Base-by-base conservation (phyloP, 2,113 vertebrate species). In the Psettodes erumei region DNA sequence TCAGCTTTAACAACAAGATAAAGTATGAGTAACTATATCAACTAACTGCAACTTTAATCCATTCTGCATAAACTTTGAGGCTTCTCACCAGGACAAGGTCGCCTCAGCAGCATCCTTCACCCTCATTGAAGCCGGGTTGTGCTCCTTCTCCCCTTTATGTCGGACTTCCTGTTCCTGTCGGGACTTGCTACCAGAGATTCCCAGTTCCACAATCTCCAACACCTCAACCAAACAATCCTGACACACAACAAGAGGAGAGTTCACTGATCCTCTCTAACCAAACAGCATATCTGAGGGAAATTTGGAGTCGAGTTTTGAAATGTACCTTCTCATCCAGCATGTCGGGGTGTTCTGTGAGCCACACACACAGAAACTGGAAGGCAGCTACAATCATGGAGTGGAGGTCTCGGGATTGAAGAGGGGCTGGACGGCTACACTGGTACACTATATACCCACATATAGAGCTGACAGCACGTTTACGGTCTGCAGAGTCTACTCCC, bases 361-460 rank as follows among this genome's bases (percentile, higher is more conserved):
- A 99, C 58, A 98, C 95, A 2, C 97, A 98, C 19, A 99, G 95
- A 88, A 97, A 99, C 94, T 98, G 97, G 91, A 99, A 99, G 28
- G 97, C 97, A 5, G 97, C 97, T 1, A 98, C 97, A 1, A 99
- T 99, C 97, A 99, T 98, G 86, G 97, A 99, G 93, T 99, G 97
- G 25, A 99, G 95, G 87, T 98, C 97, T 1, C 97, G 89, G 61
- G 97, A 99, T 77, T 99, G 97, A 40, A 96, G 94, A 0, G 97
- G 97, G 16, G 97, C 97, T 0, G 97, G 97, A 30, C 97, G 96
- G 85, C 96, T 97, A 85, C 97, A 99, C 90, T 98, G 97, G 90
- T 95, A 96, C 37, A 98, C 97, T 0, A 99, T 99, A 77, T 97
- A 99, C 70, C 94, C 87, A 82, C 97, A 99, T 55, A 98, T 96